Conservation (phyloP, 2,797 vertebrate genomes). For the Rhinatrema bivittatum region DNA sequence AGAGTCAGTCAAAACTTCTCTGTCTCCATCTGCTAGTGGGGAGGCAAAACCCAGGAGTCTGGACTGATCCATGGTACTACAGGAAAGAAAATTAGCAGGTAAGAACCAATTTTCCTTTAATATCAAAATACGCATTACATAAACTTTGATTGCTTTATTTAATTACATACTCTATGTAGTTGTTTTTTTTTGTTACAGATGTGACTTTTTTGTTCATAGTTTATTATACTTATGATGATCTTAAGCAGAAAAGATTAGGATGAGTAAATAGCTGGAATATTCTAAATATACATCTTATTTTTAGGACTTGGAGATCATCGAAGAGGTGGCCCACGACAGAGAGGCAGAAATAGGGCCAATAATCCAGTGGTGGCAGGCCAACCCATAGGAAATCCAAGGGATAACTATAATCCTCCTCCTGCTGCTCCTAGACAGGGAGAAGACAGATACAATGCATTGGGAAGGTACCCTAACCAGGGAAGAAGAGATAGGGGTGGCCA, state of each 20-base stretch:
- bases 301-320: not conserved
- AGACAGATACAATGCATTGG: slow-evolving; percentile 13
- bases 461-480: slow-evolving; percentile 21
- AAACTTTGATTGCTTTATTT: not conserved
- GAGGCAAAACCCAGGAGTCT: too few relatives aligned
- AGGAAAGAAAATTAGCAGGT: too few relatives aligned
- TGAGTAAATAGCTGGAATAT: not conserved
- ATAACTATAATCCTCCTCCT: slow-evolving; percentile 1
- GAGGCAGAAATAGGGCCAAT: slow-evolving; percentile 26
- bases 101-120: too few relatives aligned
- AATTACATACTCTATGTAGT: not conserved
- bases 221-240: not conserved
- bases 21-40: too few relatives aligned
- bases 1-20: too few relatives aligned
- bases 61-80: too few relatives aligned
- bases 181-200: too few relatives aligned
- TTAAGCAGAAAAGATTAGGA: not conserved
- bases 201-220: not conserved
- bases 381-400: slow-evolving; percentile 4
- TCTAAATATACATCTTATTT: not conserved
- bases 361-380: slow-evolving; percentile 6
- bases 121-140: too few relatives aligned
- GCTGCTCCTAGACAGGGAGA: slow-evolving; percentile 25
- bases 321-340: slow-evolving; percentile 11
- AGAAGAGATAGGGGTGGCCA: slow-evolving; percentile 24